phyloP scores from a whole-genome alignment of 2,888 invertebrate genomes.

The Nomada ferruginata region DNA sequence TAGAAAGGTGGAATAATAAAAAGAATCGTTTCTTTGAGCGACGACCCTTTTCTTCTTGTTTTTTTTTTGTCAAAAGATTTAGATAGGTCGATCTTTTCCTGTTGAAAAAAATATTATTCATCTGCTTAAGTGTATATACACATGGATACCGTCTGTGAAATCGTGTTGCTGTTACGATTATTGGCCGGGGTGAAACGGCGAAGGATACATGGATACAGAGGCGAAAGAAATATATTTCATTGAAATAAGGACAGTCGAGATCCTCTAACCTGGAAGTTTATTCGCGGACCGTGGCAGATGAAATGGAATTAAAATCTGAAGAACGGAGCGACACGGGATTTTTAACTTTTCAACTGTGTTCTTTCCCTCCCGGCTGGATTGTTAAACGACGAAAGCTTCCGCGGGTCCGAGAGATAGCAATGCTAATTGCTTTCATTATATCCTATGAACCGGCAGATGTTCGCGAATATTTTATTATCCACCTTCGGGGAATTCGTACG shows the following conservation, averaged over 20 bases:
- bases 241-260: constrained; percentile 38
- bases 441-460: background rate
- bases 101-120: background rate
- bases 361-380: background rate
- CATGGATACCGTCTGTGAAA: constrained; percentile 7
- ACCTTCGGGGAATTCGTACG: background rate
- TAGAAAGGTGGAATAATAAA: background rate
- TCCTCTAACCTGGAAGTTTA: constrained; percentile 17
- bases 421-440: constrained; percentile 44
- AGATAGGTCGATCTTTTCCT: background rate
- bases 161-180: constrained; percentile 9
- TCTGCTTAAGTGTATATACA: background rate
- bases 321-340: constrained; percentile 25
- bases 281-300: constrained; percentile 26
- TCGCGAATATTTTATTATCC: constrained; percentile 18
- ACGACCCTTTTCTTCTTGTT: no score
- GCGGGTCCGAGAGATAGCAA: constrained; percentile 12
- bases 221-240: constrained; percentile 34
- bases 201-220: background rate
- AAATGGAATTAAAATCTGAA: constrained; percentile 56
- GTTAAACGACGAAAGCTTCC: constrained; percentile 22
- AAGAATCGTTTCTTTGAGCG: background rate
- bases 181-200: background rate
- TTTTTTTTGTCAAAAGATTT: background rate
- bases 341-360: constrained; percentile 33